These are phyloP conservation scores for Formica aserva DNA, from an alignment of 2,888 invertebrate genomes.

Conservation along the genomic window DNA sequence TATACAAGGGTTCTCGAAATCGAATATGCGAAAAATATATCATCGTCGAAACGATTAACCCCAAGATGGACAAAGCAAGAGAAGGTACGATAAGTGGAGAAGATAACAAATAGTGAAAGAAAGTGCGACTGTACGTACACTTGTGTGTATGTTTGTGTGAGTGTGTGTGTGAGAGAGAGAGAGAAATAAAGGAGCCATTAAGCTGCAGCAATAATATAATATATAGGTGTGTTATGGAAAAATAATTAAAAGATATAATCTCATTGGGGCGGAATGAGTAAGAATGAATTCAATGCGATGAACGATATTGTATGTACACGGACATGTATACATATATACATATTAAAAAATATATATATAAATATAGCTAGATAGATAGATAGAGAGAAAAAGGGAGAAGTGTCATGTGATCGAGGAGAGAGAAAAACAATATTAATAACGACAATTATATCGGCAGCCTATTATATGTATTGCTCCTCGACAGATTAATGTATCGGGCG, in stretches of 20 bases:
- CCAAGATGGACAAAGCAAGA: slow-evolving; percentile 26
- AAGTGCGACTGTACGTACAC: slow-evolving; percentile 26
- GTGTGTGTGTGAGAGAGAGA: background rate
- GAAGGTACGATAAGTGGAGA: slow-evolving; percentile 12
- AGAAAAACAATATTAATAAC: slow-evolving; percentile 67
- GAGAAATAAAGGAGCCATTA: slow-evolving; percentile 71
- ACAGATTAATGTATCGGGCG: slow-evolving; percentile 66
- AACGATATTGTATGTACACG: slow-evolving; percentile 64
- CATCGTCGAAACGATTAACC: slow-evolving; percentile 39
- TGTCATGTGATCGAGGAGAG: slow-evolving; percentile 67
- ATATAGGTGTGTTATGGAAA: slow-evolving; percentile 79
- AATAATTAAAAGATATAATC: slow-evolving; percentile 68
- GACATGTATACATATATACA: slow-evolving; percentile 56
- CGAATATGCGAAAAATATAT: slow-evolving; percentile 4
- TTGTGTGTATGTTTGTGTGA: background rate
- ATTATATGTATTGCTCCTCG: slow-evolving; percentile 64
- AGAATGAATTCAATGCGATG: slow-evolving; percentile 62
- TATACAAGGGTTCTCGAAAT: slow-evolving; percentile 27
- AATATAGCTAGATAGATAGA: slow-evolving; percentile 54
- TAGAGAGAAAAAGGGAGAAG: slow-evolving; percentile 46
- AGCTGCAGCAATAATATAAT: slow-evolving; percentile 87
- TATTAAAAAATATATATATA: slow-evolving; percentile 49
- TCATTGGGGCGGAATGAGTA: slow-evolving; percentile 59
- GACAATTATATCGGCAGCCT: slow-evolving; percentile 71
- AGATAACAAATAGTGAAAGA: slow-evolving; percentile 31